These are phyloP conservation scores for Acipenser oxyrinchus DNA, from an alignment of 2,797 vertebrate species.

Conservation along the genomic window DNA sequence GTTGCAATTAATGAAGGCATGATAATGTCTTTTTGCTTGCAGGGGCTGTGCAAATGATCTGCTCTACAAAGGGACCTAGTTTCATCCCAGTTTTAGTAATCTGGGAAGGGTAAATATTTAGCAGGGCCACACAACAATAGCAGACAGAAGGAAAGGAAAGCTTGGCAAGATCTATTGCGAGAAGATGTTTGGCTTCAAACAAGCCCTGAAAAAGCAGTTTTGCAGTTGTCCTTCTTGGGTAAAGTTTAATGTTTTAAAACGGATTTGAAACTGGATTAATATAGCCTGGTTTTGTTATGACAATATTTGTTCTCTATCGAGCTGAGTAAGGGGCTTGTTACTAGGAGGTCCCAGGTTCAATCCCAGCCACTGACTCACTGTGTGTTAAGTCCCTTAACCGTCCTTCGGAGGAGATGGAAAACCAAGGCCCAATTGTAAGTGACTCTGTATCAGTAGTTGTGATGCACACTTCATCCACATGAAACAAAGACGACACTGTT, in stretches of 20 bases:
- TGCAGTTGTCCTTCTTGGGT: conserved; percentile 16
- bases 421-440: too few relatives aligned
- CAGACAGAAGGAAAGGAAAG: conserved; percentile 55
- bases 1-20: conserved; percentile 27
- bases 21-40: conserved; percentile 45
- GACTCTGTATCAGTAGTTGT: too few relatives aligned
- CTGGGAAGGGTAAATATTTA: conserved; percentile 90
- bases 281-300: background rate
- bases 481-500: background rate
- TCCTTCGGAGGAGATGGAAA: too few relatives aligned
- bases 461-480: background rate
- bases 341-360: too few relatives aligned
- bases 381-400: too few relatives aligned
- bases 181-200: conserved; percentile 29
- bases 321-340: background rate
- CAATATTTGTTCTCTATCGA: background rate
- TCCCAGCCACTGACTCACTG: too few relatives aligned
- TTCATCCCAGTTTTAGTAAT: conserved; percentile 49
- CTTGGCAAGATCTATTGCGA: conserved; percentile 46
- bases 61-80: conserved; percentile 42
- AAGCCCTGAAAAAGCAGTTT: conserved; percentile 23
- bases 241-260: conserved; percentile 7
- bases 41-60: conserved; percentile 6
- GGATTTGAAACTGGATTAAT: background rate
- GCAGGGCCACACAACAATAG: conserved; percentile 66